These are phyloP conservation scores for Pseudomyrmex sp. DNA, from an alignment of 1,140 invertebrate genomes.

Conservation along the genomic window DNA sequence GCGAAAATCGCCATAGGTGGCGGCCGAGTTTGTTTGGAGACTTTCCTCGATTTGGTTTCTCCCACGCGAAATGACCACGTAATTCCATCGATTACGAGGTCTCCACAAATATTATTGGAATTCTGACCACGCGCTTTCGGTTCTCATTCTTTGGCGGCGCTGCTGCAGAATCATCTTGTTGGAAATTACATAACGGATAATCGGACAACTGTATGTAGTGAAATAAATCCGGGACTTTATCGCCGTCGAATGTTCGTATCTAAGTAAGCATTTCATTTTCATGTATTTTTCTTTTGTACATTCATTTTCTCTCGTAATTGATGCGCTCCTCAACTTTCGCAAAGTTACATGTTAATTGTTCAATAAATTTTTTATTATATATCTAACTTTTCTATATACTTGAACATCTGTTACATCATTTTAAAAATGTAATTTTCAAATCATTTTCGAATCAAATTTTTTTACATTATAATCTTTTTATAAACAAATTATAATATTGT, in stretches of 20 bases:
- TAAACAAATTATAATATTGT: neutral
- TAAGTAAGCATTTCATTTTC: constrained; percentile 27
- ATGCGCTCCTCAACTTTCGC: constrained; percentile 16
- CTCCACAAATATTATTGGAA: constrained; percentile 61
- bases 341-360: neutral
- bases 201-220: constrained; percentile 28
- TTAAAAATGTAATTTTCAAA: neutral
- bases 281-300: neutral
- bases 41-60: constrained; percentile 37
- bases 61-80: constrained; percentile 64
- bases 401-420: neutral
- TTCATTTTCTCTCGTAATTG: constrained; percentile 7
- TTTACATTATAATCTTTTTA: neutral
- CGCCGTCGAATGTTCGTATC: constrained; percentile 14
- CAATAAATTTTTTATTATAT: neutral
- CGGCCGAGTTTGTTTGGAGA: constrained; percentile 68
- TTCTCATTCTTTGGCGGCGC: constrained; percentile 26
- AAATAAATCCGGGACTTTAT: constrained; percentile 45
- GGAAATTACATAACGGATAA: constrained; percentile 57
- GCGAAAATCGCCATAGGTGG: constrained; percentile 70
- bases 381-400: neutral
- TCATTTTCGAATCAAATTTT: neutral
- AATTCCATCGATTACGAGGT: constrained; percentile 70
- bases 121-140: constrained; percentile 33
- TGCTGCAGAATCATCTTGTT: neutral